Evolutionary conservation across 2,888 invertebrate species (phyloP), one percentile per base, ranked within the genome.

Genomic region (Ennomos quercinarius): DNA sequence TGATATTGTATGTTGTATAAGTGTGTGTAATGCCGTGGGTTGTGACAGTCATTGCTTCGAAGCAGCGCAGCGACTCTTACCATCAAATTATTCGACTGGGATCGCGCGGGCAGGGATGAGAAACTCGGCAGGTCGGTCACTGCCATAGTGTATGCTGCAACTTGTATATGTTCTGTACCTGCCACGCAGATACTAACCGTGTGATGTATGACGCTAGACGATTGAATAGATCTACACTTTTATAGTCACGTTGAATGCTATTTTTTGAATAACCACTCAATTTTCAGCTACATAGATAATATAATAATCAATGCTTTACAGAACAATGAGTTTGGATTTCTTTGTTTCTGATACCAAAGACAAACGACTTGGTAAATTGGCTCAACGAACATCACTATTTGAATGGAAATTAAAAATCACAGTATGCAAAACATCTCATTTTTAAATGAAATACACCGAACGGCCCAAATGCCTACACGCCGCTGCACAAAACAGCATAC

Each of bases 71-170:
- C 78, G 80, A 73, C 72, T 68, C 76, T 81, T 68, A 74, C 76
- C 80, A 94, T 97, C 82, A 93, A 93, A 84, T 95, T 98, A 77
- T 97, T 94, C 95, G 98, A 99, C 95, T 97, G 98, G 95, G 98
- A 99, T 94, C 96, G 96, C 81, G 95, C 97, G 74, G 96, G 96
- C 83, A 95, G 96, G 85, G 98, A 99, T 93, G 99, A 99, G 93
- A 95, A 95, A 78, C 95, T 99, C 78, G 99, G 99, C 94, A 97
- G 98, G 97, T 97, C 93, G 90, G 94, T 89, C 76, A 64, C 71
- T 66, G 74, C 67, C 54, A 39, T 9, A 0, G n/a, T 44, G 27
- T 69, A 27, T 27, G 5, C 17, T 27, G 2, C 27, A 56, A 64
- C 44, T 57, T 42, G 57, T 59, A 61, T 43, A 54, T 52, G 52